Percentiles rank a stretch among this genome's conserved stretches.
Conservation (phyloP, 2,888 invertebrate species). For the Notocelia uddmanniana region DNA sequence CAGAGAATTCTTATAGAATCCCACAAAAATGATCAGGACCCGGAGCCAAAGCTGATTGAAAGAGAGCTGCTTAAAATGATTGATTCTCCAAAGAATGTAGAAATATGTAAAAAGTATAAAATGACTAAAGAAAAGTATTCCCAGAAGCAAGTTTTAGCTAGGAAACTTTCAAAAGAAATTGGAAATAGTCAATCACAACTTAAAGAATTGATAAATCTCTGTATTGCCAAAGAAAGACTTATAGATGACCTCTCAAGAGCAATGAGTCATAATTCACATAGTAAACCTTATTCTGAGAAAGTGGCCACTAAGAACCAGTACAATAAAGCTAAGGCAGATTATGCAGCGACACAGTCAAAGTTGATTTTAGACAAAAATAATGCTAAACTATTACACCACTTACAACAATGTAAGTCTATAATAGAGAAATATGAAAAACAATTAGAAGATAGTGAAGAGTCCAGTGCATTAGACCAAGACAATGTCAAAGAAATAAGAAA, state of each 20-base stretch:
- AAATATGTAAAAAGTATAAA: constrained; percentile 84
- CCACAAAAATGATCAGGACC: constrained; percentile 82
- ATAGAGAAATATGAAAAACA: constrained; percentile 71
- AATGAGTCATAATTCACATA: constrained; percentile 68
- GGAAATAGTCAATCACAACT: constrained; percentile 89
- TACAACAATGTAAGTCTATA: constrained; percentile 68
- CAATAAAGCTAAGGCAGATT: constrained; percentile 84
- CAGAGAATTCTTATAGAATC: constrained; percentile 85
- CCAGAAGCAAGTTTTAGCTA: constrained; percentile 79
- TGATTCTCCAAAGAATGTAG: constrained; percentile 80
- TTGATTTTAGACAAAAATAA: constrained; percentile 87
- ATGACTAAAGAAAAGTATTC: constrained; percentile 81
- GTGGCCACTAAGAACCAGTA: constrained; percentile 87
- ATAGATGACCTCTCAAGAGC: constrained; percentile 88
- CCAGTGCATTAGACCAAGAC: constrained; percentile 84
- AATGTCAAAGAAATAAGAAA: constrained; percentile 89
- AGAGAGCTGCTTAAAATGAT: constrained; percentile 83
- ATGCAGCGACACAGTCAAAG: constrained; percentile 84
- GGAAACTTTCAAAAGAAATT: constrained; percentile 86
- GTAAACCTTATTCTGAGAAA: constrained; percentile 85
- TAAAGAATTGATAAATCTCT: constrained; percentile 89
- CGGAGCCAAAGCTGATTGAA: constrained; percentile 84
- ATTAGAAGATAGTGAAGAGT: constrained; percentile 73
- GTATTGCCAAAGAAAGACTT: constrained; percentile 89
- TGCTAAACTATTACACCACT: constrained; percentile 62